These are phyloP conservation scores for Chymomyza costata DNA, from an alignment of 1,140 invertebrate species.

Conservation along the genomic window DNA sequence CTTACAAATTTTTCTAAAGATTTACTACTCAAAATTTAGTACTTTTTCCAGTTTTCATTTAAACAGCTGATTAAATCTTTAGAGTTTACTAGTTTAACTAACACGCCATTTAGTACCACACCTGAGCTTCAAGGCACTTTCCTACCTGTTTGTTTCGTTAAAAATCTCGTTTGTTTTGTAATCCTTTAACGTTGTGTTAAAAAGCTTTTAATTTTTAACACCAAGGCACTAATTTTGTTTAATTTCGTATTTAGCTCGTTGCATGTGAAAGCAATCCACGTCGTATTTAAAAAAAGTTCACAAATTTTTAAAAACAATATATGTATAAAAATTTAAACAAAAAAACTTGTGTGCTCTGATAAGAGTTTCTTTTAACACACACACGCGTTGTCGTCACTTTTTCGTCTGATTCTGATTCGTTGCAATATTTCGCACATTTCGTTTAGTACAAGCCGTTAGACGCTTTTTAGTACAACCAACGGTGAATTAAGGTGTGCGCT, in stretches of 20 bases:
- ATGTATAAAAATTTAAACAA: constrained; percentile 3
- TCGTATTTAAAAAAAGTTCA: constrained; percentile 24
- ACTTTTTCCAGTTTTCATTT: too few relatives aligned
- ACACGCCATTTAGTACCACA: not conserved
- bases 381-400: constrained; percentile 1
- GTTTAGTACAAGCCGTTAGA: constrained; percentile 38
- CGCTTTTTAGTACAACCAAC: too few relatives aligned
- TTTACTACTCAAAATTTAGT: too few relatives aligned
- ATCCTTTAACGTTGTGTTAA: constrained; percentile 45
- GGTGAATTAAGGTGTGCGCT: constrained; percentile 28
- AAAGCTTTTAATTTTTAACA: constrained; percentile 33
- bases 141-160: constrained; percentile 40
- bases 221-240: constrained; percentile 27
- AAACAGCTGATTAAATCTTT: too few relatives aligned
- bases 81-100: too few relatives aligned
- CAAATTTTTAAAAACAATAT: constrained; percentile 2
- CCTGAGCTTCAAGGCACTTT: constrained; percentile 7
- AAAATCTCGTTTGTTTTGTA: constrained; percentile 35
- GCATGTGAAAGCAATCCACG: constrained; percentile 24
- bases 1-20: too few relatives aligned
- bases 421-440: constrained; percentile 38
- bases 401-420: constrained; percentile 16
- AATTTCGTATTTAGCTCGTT: constrained; percentile 35
- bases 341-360: constrained; percentile 33
- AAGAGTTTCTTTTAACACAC: constrained; percentile 28